Base-by-base conservation (phyloP, 2,888 invertebrate species). In the Caenorhabditis afra region DNA sequence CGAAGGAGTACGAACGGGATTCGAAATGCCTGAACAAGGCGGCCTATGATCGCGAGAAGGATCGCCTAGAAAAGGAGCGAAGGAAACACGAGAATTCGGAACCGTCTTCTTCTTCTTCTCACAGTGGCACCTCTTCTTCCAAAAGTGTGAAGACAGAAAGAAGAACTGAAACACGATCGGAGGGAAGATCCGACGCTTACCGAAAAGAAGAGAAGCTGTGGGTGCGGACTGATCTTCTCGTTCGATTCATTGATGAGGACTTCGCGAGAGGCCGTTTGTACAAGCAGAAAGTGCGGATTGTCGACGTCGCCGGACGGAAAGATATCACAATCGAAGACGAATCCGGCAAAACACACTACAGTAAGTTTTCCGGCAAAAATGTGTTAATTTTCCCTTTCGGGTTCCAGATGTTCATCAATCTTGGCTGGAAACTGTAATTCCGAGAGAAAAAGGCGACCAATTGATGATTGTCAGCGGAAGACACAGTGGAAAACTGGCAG, bases 1-100 rank as follows among this genome's bases (percentile, higher is more conserved):
- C 94, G 88, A 93, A 94, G 5, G 96, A 96, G 89, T 97, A 93
- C 91, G 92, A 93, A 23, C 65, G 67, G 52, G 84, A 86, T 41
- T 81, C 81, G 11, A 85, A 85, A 49, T 82, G 82, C 41, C 39
- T 86, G 16, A 86, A 86, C 52, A 82, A 83, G 52, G 45, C 39
- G 5, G 82, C 74, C 7, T 86, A 86, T 18, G 86, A 86, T 44
- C 66, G 59, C 47, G 86, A 81, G 39, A 83, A 81, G 57, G 77
- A 74, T 1, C 45, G 74, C 45, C 75, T 83, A 2, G 83, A 85
- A 20, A 37, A 47, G 39, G 66, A 79, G 37, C 22, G 71, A 49
- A 52, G 39, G 7, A 41, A 47, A 35, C 44, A 61, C 12, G 74
- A 59, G 16, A 3, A 7, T 7, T 5, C 47, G 5, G 65, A 77